Evolutionary conservation across 2,113 vertebrate species (phyloP), one percentile per base, ranked within the genome.

Genomic region (Microtus oregoni): DNA sequence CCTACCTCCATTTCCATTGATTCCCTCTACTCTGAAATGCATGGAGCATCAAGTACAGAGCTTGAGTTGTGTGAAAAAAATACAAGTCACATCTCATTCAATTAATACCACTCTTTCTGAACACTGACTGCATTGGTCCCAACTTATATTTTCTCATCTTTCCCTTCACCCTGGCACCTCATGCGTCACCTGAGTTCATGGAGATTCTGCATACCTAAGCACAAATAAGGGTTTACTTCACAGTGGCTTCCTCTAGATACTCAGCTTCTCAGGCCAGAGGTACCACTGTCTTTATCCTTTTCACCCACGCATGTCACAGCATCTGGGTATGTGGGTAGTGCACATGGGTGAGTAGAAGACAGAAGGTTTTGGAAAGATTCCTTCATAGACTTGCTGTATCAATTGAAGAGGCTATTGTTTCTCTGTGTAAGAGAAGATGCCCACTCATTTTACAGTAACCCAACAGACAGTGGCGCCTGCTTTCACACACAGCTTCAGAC

Each of bases 171-270:
- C 0, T 61, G n/a, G 13, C 26, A 38, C n/a, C 12, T 67, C 5
- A 6, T 68, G 11, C 2, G 12, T 78, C 13, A 30, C 58, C 19
- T 3, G 35, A 0, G 0, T 50, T 89, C 32, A 28, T n/a, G 14
- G 28, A 61, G 24, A 41, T 47, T 86, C 70, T 72, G 58, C 19
- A 85, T 82, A 93, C 3, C 35, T 3, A 35, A 81, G 3, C 20
- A 19, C 5, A 14, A 72, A 4, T 26, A 32, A 11, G 20, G 1
- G 7, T 17, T 50, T 6, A 0, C 0, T 67, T 76, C 24, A 76
- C 1, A 13, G 10, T 1, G 61, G 7, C 5, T 7, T 32, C 15
- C 9, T 38, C 55, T 5, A 9, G 28, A n/a, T 3, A 41, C 26
- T 75, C 38, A 20, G 8, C 38, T 77, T 91, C 44, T 82, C 32